Base-by-base conservation (phyloP, 2,797 vertebrate genomes). In the Morelia viridis region DNA sequence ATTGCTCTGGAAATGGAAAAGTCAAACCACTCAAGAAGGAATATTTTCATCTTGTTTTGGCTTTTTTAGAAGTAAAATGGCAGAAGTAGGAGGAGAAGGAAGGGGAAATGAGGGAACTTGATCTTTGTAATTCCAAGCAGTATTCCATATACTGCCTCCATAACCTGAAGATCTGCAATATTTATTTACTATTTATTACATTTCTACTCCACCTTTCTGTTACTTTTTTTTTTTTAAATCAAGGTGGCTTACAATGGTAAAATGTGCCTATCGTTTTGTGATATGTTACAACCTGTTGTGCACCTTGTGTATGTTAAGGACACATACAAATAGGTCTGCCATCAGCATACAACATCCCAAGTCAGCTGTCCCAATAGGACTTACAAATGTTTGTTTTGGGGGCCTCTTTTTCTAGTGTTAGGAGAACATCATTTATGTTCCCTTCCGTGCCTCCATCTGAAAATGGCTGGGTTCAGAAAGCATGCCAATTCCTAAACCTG, bases 1-100 rank as follows among this genome's bases (percentile, higher is more conserved):
- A n/a, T 61, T 2, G 3, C 50, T 93, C 91, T 65, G 90, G 93
- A 94, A 53, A 80, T 80, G 41, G 9, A 80, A 76, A 80, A 24
- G 41, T 80, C 71, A 80, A 22, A 80, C 17, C 31, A 17, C 15
- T 71, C 35, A 35, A 35, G 31, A 76, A 35, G 17, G 68, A 19
- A 80, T 80, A 80, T 41, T 80, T 80, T 80, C 8, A 11, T 46
- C 8, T 22, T 76, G 19, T 41, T 76, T 41, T 46, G 19, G 46
- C 24, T 46, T 24, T 80, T 24, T 80, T 46, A 46, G 76, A 46
- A 0, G n/a, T 1, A 4, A 53, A 50, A 86, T 15, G 41, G 58
- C 61, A 7, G 5, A 50, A 8, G 46, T 1, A 22, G 12, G 4
- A 71, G 68, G 53, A 46, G 2, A 28, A 35, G 92, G 92, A 94